Evolutionary conservation across 2,797 vertebrate genomes (phyloP).

Genomic region (Sebastes jordani): DNA sequence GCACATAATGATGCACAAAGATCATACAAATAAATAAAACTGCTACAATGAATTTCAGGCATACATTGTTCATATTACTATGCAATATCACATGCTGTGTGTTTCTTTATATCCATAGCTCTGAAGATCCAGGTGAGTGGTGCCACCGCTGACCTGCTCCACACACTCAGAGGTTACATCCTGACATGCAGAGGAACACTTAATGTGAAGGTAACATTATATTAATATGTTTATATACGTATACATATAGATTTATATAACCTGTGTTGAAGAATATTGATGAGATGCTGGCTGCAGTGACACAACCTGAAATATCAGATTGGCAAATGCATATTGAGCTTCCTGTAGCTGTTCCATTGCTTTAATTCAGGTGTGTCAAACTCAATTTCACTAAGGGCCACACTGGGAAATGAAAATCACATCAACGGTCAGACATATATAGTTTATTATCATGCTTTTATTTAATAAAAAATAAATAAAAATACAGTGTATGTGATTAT

Average conservation of each 20-base stretch:
- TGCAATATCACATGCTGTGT: not conserved
- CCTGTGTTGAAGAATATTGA: not conserved
- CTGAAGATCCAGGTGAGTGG: constrained; percentile 85
- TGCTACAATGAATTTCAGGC: not conserved
- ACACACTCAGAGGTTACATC: constrained; percentile 76
- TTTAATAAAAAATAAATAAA: no score
- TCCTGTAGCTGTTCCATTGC: no score
- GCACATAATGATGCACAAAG: not conserved
- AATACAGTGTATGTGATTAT: no score
- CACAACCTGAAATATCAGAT: no score
- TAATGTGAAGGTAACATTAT: constrained; percentile 80
- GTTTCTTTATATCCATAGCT: constrained; percentile 52
- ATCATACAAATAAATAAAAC: not conserved
- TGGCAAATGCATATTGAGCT: no score
- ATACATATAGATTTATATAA: no score
- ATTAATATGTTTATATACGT: not conserved
- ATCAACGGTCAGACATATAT: no score
- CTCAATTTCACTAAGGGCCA: no score
- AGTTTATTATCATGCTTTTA: no score
- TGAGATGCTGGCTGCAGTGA: no score
- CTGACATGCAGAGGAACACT: constrained; percentile 80
- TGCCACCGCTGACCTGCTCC: constrained; percentile 79
- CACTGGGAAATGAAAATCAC: no score
- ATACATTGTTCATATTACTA: not conserved
- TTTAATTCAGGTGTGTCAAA: no score